phyloP scores from a whole-genome alignment of 2,888 invertebrate species.

The Siphlonurus alternatus region DNA sequence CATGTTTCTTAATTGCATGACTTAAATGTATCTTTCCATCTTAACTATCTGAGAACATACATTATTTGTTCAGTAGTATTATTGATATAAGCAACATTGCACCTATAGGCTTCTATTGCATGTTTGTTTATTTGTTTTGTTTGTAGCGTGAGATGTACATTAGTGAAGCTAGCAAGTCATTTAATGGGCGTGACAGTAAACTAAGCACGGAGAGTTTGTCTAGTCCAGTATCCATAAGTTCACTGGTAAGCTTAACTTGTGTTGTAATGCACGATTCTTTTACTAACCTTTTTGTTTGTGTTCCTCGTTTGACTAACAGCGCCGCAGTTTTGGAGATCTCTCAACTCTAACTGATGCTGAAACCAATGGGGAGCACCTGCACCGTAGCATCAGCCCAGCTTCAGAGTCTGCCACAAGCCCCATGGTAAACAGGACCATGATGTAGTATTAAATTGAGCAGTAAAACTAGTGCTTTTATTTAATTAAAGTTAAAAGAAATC shows the following conservation, averaged over 20 bases:
- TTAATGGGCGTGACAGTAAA: background rate
- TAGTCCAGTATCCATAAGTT: background rate
- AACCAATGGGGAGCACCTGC: constrained; percentile 5
- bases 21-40: too few relatives aligned
- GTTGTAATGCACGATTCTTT: background rate
- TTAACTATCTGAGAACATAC: too few relatives aligned
- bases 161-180: background rate
- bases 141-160: background rate
- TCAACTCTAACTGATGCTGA: constrained; percentile 33
- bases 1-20: too few relatives aligned
- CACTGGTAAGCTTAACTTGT: background rate
- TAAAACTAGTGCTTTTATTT: too few relatives aligned
- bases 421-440: background rate
- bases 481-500: background rate
- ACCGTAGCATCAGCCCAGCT: background rate
- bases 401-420: background rate
- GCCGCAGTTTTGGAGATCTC: constrained; percentile 43
- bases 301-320: constrained; percentile 29
- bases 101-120: too few relatives aligned
- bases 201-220: background rate
- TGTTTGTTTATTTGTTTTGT: background rate
- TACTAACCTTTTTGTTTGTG: constrained; percentile 15
- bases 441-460: too few relatives aligned
- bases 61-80: too few relatives aligned
- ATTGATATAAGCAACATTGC: too few relatives aligned